Evolutionary conservation across 1,140 invertebrate genomes (phyloP), one percentile per base, ranked within the genome.

Genomic region (Cyclina sinensis): DNA sequence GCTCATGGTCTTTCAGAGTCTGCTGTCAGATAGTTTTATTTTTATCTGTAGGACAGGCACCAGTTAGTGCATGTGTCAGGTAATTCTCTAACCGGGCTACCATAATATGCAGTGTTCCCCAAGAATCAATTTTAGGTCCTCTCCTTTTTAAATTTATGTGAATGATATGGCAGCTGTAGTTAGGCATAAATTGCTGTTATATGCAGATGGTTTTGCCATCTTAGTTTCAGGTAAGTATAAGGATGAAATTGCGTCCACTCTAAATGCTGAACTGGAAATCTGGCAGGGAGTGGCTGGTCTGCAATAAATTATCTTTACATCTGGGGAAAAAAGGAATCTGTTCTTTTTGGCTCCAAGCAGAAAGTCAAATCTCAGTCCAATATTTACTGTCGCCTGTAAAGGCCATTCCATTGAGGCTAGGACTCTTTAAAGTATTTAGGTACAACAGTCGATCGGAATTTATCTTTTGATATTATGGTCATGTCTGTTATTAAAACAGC

Each of bases 261-360:
- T 43, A 7, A 43, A 7, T 14, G 43, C 43, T 43, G 4, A 14
- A 43, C 5, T 7, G 43, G 37, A 43, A 83, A 68, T 24, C 4
- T 83, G 81, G 39, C 39, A 83, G 81, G 43, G 59, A 83, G n/a
- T 70, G 57, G 81, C 27, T 68, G n/a, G 43, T 83, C 14, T 16
- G 30, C 46, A 83, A 68, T 32, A 68, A 70, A 68, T 27, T 70
- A 16, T 43, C 43, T 7, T 14, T 43, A 7, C 43, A 43, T 43
- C 43, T 43, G 4, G 43, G 43, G 4, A 43, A 43, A 14, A 43
- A 4, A 43, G 43, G 14, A 43, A n/a, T n/a, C n/a, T n/a, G n/a
- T n/a, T n/a, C n/a, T n/a, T n/a, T n/a, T n/a, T n/a, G n/a, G n/a
- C n/a, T n/a, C n/a, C 43, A 43, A 43, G 43, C 5, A 7, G 4